Base-by-base conservation (phyloP, 2,113 vertebrate species). In the Genyomyrus donnyi region DNA sequence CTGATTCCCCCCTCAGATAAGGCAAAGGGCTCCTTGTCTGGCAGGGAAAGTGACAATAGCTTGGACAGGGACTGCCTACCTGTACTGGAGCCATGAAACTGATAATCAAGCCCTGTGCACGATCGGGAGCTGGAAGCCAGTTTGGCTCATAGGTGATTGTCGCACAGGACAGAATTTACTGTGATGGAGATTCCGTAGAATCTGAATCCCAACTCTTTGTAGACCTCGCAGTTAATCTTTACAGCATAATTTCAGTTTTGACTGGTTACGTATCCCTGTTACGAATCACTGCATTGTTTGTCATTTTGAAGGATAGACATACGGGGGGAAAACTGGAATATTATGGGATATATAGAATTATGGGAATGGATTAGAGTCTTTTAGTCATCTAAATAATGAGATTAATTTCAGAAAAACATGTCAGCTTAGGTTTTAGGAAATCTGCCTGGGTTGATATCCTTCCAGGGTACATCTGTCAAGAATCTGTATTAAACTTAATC, bases 391-490 rank as follows among this genome's bases (percentile, higher is more conserved):
- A 97, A 95, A 96, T 96, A 96, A 96, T 96, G 94, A 96, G 93
- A 95, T 93, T 94, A 94, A 96, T 95, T 94, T 96, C 94, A 94
- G 93, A 93, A 94, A 92, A 96, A 93, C 93, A 91, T 95, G 96
- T 95, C 95, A 96, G 94, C 92, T 94, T 95, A 94, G 92, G 93
- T 94, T 50, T 93, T 92, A 92, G 95, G 94, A 95, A 96, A 95
- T 93, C 94, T 92, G 91, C 91, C 91, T 91, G 89, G 91, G 93
- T 91, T 93, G 94, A 95, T 93, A 94, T 93, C 92, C 94, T 96
- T 97, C 95, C 97, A 97, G 96, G 96, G 97, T 97, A 97, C 90
- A 94, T 97, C 97, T 98, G 97, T 98, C 97, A 97, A 96, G 96
- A 93, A 93, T 93, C 89, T 94, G 94, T 96, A 97, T 98, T 97